These are phyloP conservation scores for Drosophila fuyamai DNA, from an alignment of 1,140 invertebrate genomes.

Conservation along the genomic window DNA sequence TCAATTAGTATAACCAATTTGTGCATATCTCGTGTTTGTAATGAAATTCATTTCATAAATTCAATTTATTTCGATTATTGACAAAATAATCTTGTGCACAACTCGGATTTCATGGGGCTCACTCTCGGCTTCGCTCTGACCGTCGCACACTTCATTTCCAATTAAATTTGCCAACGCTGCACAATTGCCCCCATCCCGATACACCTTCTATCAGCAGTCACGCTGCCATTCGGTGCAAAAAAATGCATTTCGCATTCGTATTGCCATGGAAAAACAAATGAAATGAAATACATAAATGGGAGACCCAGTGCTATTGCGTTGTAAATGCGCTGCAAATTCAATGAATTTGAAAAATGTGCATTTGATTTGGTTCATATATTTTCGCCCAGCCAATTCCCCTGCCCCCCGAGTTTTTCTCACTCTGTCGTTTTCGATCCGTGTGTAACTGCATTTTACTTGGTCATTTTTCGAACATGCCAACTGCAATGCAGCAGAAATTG, in stretches of 20 bases:
- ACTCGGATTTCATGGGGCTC: conserved; percentile 33
- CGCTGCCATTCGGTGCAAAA: conserved; percentile 13
- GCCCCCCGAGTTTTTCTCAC: too few relatives aligned
- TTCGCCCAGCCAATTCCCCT: conserved; percentile 17
- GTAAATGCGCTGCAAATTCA: conserved; percentile 73
- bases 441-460: conserved; percentile 31
- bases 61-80: conserved; percentile 82
- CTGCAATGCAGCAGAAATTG: conserved; percentile 74
- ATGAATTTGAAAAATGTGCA: conserved; percentile 81
- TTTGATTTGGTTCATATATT: conserved; percentile 80
- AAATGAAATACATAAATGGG: conserved; percentile 59
- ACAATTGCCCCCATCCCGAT: conserved; percentile 39
- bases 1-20: conserved; percentile 74
- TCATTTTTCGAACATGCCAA: conserved; percentile 70
- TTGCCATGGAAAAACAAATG: conserved; percentile 43
- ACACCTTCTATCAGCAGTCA: conserved; percentile 36
- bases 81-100: conserved; percentile 78
- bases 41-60: conserved; percentile 83
- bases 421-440: too few relatives aligned
- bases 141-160: conserved; percentile 71
- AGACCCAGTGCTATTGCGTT: conserved; percentile 10
- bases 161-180: conserved; percentile 78
- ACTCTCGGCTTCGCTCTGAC: conserved; percentile 34
- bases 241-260: conserved; percentile 25
- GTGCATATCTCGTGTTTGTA: conserved; percentile 48